These are phyloP conservation scores for Iselma pallidipennis DNA, from an alignment of 2,888 invertebrate genomes.

Conservation along the genomic window DNA sequence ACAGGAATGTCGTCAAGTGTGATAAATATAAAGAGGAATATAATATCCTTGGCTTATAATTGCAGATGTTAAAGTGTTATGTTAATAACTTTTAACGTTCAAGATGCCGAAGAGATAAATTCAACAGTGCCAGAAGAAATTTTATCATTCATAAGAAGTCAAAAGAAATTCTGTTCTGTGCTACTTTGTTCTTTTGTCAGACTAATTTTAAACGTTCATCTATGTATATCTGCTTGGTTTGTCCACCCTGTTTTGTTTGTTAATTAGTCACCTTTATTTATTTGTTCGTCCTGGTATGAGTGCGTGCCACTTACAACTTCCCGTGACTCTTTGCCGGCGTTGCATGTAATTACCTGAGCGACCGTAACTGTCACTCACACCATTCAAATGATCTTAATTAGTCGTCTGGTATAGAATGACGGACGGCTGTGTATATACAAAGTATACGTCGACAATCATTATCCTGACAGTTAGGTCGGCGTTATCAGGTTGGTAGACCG, in stretches of 20 bases:
- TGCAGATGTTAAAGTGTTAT: too few species aligned
- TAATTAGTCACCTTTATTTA: not conserved
- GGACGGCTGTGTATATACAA: slow-evolving; percentile 5
- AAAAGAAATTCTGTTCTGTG: too few species aligned
- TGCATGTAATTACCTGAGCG: slow-evolving; percentile 39
- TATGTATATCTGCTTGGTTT: not conserved
- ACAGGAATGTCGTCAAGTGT: not conserved
- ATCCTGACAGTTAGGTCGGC: slow-evolving; percentile 26
- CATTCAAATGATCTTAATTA: slow-evolving; percentile 49
- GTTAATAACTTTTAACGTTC: too few species aligned
- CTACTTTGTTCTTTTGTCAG: too few species aligned
- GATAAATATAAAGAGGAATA: not conserved
- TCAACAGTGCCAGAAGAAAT: too few species aligned
- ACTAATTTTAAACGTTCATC: not conserved
- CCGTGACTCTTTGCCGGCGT: slow-evolving; percentile 30
- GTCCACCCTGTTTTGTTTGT: not conserved
- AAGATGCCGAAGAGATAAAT: too few species aligned
- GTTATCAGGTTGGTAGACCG: slow-evolving; percentile 21
- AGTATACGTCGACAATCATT: slow-evolving; percentile 29
- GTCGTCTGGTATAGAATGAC: slow-evolving; percentile 36
- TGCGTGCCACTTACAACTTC: slow-evolving; percentile 29
- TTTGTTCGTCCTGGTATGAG: not conserved
- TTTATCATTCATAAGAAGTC: too few species aligned
- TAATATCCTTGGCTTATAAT: not conserved
- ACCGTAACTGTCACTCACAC: slow-evolving; percentile 43